Percentiles rank a stretch among this genome's conserved stretches.
These are phyloP conservation scores for Pseudomyrmex pallidus DNA, from an alignment of 1,140 invertebrate genomes.

Conservation along the genomic window DNA sequence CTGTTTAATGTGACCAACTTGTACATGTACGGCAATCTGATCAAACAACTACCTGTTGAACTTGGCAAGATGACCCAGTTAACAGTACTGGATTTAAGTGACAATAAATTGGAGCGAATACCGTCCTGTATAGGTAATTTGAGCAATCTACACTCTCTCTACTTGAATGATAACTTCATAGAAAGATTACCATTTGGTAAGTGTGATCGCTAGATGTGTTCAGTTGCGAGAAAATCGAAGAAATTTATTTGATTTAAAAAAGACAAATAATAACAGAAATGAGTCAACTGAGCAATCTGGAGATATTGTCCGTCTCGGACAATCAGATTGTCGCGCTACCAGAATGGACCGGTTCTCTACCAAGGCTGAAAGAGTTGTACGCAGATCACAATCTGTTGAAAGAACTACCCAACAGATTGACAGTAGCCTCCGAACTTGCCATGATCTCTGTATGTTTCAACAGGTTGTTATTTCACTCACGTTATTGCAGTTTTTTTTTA, in stretches of 20 bases:
- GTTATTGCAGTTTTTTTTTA: neutral
- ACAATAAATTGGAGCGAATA: conserved; percentile 73
- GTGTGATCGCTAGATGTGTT: conserved; percentile 23
- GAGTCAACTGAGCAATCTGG: conserved; percentile 72
- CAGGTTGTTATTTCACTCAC: conserved; percentile 65
- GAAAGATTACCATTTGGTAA: conserved; percentile 74
- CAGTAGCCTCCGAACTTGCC: conserved; percentile 71
- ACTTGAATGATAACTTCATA: conserved; percentile 76
- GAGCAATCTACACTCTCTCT: conserved; percentile 67
- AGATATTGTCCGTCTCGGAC: conserved; percentile 73
- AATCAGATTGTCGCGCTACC: conserved; percentile 77
- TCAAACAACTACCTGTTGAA: conserved; percentile 73
- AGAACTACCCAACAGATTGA: conserved; percentile 80
- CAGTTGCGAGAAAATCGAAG: neutral
- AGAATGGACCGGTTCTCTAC: conserved; percentile 79
- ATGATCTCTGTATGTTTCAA: conserved; percentile 79
- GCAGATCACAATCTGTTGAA: conserved; percentile 77
- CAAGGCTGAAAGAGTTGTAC: conserved; percentile 75
- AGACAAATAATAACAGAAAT: conserved; percentile 69
- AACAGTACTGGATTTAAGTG: conserved; percentile 76
- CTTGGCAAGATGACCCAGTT: conserved; percentile 72
- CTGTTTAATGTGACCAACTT: conserved; percentile 78
- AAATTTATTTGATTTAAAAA: conserved; percentile 22
- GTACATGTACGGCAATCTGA: conserved; percentile 78
- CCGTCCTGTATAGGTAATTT: conserved; percentile 71